Evolutionary conservation across 2,113 vertebrate species (phyloP).

Genomic region (Cololabis saira): DNA sequence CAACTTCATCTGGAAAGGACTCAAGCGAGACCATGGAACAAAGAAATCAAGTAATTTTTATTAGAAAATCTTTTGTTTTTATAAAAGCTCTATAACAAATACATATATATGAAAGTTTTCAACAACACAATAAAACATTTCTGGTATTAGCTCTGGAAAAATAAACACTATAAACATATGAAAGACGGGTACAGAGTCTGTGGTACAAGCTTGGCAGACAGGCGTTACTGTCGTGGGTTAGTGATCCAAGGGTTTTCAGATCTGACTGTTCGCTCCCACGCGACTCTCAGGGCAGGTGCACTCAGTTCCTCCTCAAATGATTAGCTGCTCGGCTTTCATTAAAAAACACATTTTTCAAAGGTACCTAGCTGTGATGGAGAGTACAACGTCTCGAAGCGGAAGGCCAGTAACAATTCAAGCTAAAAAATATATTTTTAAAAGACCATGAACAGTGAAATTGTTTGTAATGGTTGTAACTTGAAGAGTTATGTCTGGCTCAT

Average conservation of each 20-base stretch:
- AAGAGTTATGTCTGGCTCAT: constrained; percentile 6
- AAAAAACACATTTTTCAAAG: background rate
- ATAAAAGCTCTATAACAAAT: constrained; percentile 63
- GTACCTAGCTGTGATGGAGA: too few species aligned
- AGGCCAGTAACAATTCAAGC: too few species aligned
- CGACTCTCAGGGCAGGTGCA: background rate
- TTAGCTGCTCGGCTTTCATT: constrained; percentile 29
- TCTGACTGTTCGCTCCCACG: constrained; percentile 40
- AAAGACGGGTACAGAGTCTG: constrained; percentile 39
- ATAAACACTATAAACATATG: constrained; percentile 31
- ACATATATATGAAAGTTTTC: constrained; percentile 42
- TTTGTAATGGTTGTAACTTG: background rate
- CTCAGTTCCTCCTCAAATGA: background rate
- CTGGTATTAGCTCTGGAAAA: constrained; percentile 46
- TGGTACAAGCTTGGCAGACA: constrained; percentile 14
- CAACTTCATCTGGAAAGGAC: background rate
- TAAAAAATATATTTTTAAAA: too few species aligned
- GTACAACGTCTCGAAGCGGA: too few species aligned
- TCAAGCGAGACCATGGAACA: constrained; percentile 4
- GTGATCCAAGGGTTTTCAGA: constrained; percentile 73
- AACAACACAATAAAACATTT: constrained; percentile 61
- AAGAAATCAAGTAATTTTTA: constrained; percentile 46
- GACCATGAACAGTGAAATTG: background rate
- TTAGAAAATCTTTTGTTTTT: constrained; percentile 55
- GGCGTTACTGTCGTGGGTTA: constrained; percentile 40